Evolutionary conservation across 2,113 vertebrate genomes (phyloP), one percentile per base, ranked within the genome.

Genomic region (Noturus placidus): DNA sequence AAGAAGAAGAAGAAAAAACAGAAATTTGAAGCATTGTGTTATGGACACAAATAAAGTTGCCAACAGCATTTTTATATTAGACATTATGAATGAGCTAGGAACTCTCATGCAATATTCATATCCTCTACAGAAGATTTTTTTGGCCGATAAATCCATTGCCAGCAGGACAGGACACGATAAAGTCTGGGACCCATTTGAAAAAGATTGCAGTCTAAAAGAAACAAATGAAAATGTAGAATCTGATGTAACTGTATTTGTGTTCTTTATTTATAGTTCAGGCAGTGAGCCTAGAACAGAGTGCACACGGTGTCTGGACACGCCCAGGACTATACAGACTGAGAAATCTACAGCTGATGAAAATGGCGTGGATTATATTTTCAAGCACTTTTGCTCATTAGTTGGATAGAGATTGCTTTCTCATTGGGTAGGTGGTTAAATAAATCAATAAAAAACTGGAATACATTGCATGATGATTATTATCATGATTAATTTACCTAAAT

Each of bases 101-200:
- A 88, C 87, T 46, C 88, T 92, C 59, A 82, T 87, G 89, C 89
- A 91, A 90, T 91, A 92, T 94, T 92, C 92, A 94, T 91, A 87
- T 84, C 85, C 86, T 92, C 89, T 50, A 56, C 89, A 91, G 91
- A 89, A 91, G 88, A 91, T 88, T 88, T 89, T 90, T 90, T 91
- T 91, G 91, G 92, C 79, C 91, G 93, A 91, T 90, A 89, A 92
- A 91, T 87, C 88, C 38, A 15, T 70, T 83, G 65, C 86, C 86
- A 89, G 84, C 20, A 69, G 90, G 88, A 91, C 79, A 91, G 83
- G 92, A 89, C 91, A 93, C 90, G 90, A 90, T 93, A 89, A 89
- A 70, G 85, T 91, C 87, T 59, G 46, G 91, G 86, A 91, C 90
- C 91, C 88, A 90, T 93, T 94, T 92, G 57, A 91, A 93, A 92